phyloP scores from a whole-genome alignment of 2,113 vertebrate genomes.

The Aptenodytes patagonicus region DNA sequence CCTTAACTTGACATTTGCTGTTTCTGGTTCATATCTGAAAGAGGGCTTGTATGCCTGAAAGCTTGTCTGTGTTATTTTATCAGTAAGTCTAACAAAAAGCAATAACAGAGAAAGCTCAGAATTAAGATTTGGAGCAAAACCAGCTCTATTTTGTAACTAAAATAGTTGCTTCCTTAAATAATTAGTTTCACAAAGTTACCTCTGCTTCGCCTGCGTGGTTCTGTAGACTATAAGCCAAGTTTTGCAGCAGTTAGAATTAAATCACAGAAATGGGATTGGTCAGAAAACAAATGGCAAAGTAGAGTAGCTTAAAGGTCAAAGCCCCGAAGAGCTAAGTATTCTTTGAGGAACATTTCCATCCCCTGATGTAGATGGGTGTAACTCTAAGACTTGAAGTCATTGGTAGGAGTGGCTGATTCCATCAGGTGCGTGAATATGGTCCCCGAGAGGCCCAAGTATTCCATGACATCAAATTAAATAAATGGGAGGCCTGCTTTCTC shows the following conservation, averaged over 20 bases:
- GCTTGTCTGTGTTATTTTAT: neutral
- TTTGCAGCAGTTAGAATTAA: neutral
- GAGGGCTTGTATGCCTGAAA: neutral
- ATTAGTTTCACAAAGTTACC: neutral
- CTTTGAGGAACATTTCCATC: constrained; percentile 15
- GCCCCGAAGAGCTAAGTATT: neutral
- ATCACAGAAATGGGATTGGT: neutral
- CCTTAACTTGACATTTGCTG: neutral
- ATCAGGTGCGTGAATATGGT: neutral
- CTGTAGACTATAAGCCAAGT: neutral
- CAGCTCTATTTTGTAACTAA: neutral
- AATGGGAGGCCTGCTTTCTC: neutral
- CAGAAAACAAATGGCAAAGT: constrained; percentile 17
- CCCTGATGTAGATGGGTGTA: constrained; percentile 31
- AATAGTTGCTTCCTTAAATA: constrained; percentile 24
- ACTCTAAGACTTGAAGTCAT: constrained; percentile 15
- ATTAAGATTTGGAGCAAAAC: neutral
- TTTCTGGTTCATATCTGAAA: constrained; percentile 13
- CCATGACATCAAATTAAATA: neutral
- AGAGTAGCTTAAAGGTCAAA: constrained; percentile 19
- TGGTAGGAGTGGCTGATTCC: constrained; percentile 14
- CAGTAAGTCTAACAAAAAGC: neutral
- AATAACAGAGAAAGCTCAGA: neutral
- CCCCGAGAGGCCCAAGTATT: neutral
- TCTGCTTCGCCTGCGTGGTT: neutral